These are phyloP conservation scores for Zaprionus taronus DNA, from an alignment of 1,140 invertebrate genomes.

Conservation along the genomic window DNA sequence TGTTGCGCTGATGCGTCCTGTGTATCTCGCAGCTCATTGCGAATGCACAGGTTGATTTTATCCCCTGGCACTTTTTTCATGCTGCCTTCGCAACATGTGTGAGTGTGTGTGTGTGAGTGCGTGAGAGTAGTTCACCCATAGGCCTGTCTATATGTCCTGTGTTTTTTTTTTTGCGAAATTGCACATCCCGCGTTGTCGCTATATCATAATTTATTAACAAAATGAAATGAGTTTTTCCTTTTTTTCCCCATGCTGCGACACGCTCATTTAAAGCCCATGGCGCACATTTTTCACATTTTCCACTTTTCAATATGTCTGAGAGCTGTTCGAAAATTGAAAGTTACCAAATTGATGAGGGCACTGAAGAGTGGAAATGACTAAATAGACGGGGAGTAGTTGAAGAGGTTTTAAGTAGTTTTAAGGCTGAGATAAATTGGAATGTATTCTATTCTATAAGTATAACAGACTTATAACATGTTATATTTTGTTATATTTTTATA, in stretches of 20 bases:
- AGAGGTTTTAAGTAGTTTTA: background rate
- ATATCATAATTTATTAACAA: conserved; percentile 81
- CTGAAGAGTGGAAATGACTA: background rate
- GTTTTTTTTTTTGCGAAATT: conserved; percentile 64
- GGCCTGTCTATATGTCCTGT: conserved; percentile 32
- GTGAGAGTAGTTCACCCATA: conserved; percentile 44
- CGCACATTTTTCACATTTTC: conserved; percentile 73
- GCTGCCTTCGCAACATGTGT: conserved; percentile 43
- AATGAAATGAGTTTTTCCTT: conserved; percentile 71
- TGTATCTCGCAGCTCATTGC: conserved; percentile 75
- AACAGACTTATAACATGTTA: no score
- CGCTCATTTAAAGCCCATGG: conserved; percentile 60
- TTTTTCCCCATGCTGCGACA: conserved; percentile 10
- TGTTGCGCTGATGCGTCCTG: conserved; percentile 46
- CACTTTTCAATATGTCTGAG: conserved; percentile 57
- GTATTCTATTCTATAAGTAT: no score
- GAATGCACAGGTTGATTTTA: conserved; percentile 84
- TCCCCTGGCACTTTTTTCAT: conserved; percentile 77
- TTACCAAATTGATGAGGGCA: conserved; percentile 14
- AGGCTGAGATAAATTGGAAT: background rate
- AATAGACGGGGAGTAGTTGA: background rate
- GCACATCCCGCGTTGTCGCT: conserved; percentile 65
- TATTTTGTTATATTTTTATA: no score
- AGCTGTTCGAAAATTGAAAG: conserved; percentile 34
- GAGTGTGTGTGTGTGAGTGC: conserved; percentile 29